Percentiles rank a stretch among this genome's conserved stretches.
phyloP scores from a whole-genome alignment of 2,888 invertebrate species.

The Tipula unca region DNA sequence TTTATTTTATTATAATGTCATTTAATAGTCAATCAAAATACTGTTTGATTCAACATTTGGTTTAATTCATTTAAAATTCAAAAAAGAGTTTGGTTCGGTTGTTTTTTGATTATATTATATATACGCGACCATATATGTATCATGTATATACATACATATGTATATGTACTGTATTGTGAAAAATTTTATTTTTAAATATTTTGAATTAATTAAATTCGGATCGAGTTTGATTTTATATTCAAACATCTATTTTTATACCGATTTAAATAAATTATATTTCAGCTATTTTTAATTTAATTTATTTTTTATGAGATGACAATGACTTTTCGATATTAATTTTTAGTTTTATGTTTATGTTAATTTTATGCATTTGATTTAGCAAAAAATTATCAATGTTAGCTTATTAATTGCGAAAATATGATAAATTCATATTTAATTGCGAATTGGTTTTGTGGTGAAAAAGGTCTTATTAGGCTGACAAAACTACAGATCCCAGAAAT shows the following conservation, averaged over 20 bases:
- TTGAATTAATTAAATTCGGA: not conserved
- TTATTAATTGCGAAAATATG: too few relatives aligned
- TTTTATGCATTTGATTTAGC: too few relatives aligned
- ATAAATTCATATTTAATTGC: too few relatives aligned
- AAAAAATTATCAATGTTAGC: too few relatives aligned
- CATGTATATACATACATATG: too few relatives aligned
- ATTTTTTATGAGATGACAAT: not conserved
- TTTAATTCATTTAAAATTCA: not conserved
- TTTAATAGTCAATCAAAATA: not conserved
- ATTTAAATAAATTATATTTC: not conserved
- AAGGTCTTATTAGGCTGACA: too few relatives aligned
- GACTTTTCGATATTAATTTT: not conserved
- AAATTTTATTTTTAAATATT: not conserved
- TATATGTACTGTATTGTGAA: not conserved
- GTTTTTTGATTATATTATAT: not conserved
- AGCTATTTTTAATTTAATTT: not conserved
- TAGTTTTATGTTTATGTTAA: not conserved
- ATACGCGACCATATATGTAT: not conserved
- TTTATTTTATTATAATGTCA: not conserved
- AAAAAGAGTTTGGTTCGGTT: not conserved
- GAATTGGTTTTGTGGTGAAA: too few relatives aligned
- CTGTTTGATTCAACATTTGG: not conserved
- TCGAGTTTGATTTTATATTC: not conserved
- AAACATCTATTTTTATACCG: not conserved
- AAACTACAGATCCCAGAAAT: too few relatives aligned